Conservation (phyloP, 2,113 vertebrate species). For the Alethe diademata region DNA sequence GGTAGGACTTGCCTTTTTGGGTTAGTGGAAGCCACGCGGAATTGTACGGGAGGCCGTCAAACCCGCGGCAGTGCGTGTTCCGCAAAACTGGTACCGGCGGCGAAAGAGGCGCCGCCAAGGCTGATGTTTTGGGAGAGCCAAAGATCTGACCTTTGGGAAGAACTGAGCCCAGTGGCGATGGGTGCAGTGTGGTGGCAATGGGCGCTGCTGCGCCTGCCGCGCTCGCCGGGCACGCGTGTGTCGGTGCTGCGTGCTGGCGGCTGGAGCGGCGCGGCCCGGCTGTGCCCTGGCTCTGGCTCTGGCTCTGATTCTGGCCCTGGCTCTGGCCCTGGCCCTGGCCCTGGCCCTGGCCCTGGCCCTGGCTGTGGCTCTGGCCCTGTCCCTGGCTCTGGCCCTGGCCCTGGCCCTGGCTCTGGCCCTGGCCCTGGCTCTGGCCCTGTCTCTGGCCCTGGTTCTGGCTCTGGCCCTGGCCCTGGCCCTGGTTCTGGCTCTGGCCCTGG, state of each 20-base stretch:
- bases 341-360: no score
- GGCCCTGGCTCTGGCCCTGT: no score
- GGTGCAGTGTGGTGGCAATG: rapidly evolving
- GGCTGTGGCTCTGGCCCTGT: no score
- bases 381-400: no score
- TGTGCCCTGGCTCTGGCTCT: not conserved
- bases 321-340: no score
- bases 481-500: no score
- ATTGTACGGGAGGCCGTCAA: not conserved
- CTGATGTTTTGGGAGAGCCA: no score
- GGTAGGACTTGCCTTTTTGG: not conserved
- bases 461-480: no score
- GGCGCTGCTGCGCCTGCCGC: not conserved
- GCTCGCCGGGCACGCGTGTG: not conserved
- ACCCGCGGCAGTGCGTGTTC: not conserved
- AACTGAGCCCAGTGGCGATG: not conserved
- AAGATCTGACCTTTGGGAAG: not conserved
- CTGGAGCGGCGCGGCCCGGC: not conserved
- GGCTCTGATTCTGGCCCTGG: no score
- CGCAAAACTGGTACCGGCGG: rapidly evolving
- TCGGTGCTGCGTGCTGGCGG: not conserved
- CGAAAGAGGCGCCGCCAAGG: rapidly evolving
- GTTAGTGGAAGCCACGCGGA: not conserved
- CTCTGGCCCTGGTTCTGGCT: no score
- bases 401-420: no score